Conservation (phyloP, 2,888 invertebrate genomes). For the Cerceris rybyensis region DNA sequence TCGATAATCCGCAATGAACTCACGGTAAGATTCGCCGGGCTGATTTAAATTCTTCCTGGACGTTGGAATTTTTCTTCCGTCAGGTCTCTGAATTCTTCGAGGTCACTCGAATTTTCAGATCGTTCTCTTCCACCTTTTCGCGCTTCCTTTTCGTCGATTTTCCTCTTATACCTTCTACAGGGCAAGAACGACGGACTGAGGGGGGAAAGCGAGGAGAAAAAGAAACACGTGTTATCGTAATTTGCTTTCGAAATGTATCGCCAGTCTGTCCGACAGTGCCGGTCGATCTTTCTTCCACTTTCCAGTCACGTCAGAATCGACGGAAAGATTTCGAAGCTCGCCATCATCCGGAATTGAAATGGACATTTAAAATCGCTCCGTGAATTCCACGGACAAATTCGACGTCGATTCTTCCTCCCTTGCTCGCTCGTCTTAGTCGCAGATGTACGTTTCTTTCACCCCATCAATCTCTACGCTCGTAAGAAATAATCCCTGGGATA, state of each 20-base stretch:
- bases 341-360: constrained; percentile 3
- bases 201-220: not conserved
- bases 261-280: constrained; percentile 27
- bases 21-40: not conserved
- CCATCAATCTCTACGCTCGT: not conserved
- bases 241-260: constrained; percentile 62
- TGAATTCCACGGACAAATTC: not conserved
- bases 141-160: not conserved
- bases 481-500: no score
- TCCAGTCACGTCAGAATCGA: constrained; percentile 58
- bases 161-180: not conserved
- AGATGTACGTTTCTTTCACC: not conserved
- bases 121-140: constrained; percentile 4
- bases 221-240: constrained; percentile 57
- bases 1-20: constrained; percentile 4
- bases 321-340: constrained; percentile 18
- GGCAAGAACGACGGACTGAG: not conserved
- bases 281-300: constrained; percentile 43
- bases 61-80: not conserved
- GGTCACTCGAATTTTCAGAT: constrained; percentile 46
- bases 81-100: constrained; percentile 38
- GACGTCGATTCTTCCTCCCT: not conserved
- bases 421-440: not conserved
- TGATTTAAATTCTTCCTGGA: constrained; percentile 12
- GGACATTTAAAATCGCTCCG: constrained; percentile 6